A percentile compares a stretch with the other conserved stretches of the same genome.
These are phyloP conservation scores for Enteromius fasciolatus DNA, from an alignment of 2,797 vertebrate genomes.

Conservation along the genomic window DNA sequence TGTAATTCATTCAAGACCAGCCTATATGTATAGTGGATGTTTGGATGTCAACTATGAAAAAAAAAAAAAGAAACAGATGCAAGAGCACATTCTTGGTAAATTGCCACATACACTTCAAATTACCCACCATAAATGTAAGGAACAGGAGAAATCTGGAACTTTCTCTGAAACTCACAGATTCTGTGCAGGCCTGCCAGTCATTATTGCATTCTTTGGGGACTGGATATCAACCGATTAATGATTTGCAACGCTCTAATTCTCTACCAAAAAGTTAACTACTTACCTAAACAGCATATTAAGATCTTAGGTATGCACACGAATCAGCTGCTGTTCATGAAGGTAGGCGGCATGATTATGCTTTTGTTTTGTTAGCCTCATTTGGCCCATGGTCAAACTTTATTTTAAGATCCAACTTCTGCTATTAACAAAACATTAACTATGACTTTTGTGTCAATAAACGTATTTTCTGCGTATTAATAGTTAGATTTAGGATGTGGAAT, in stretches of 20 bases:
- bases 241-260: not conserved
- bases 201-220: not conserved
- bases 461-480: not conserved
- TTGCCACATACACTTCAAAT: not conserved
- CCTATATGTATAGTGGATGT: not conserved
- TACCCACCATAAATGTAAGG: not conserved
- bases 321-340: not conserved
- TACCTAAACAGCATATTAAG: not conserved
- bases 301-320: not conserved
- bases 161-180: not conserved
- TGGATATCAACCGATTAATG: not conserved
- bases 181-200: constrained; percentile 8
- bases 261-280: not conserved
- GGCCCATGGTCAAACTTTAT: not conserved
- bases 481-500: not conserved
- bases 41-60: not conserved
- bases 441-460: not conserved
- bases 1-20: not conserved
- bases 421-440: not conserved
- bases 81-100: constrained; percentile 8
- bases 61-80: not conserved
- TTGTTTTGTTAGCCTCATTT: not conserved
- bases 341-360: not conserved
- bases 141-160: not conserved
- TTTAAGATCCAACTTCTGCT: not conserved